These are phyloP conservation scores for Fabriciana adippe DNA, from an alignment of 2,888 invertebrate species.

Conservation along the genomic window DNA sequence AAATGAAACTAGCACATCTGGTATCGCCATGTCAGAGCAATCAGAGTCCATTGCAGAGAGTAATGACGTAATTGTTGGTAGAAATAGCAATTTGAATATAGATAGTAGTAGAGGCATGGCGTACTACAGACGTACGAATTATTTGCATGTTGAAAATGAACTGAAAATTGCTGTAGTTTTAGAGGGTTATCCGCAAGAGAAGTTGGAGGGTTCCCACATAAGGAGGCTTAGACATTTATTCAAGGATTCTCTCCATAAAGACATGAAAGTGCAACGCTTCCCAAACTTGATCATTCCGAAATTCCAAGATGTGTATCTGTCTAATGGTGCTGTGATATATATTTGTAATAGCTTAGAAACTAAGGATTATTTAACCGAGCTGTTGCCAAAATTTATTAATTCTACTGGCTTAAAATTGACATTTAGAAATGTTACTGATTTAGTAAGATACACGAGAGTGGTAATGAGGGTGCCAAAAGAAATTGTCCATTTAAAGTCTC, in stretches of 20 bases:
- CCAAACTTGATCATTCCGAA: conserved; percentile 67
- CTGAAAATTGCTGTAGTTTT: conserved; percentile 69
- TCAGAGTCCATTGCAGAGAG: conserved; percentile 62
- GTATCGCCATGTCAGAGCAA: conserved; percentile 57
- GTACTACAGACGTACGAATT: conserved; percentile 72
- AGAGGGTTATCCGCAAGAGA: conserved; percentile 70
- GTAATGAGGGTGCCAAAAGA: conserved; percentile 68
- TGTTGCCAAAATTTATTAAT: conserved; percentile 66
- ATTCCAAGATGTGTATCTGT: conserved; percentile 71
- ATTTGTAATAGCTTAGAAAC: conserved; percentile 75
- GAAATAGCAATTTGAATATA: conserved; percentile 63
- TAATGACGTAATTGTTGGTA: conserved; percentile 53
- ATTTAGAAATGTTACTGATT: conserved; percentile 62
- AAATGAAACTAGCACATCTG: conserved; percentile 53
- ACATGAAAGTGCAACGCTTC: conserved; percentile 68
- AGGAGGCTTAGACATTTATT: conserved; percentile 67
- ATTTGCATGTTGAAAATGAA: conserved; percentile 69
- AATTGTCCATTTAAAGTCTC: conserved; percentile 61
- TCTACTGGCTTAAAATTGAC: conserved; percentile 66
- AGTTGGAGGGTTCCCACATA: conserved; percentile 70
- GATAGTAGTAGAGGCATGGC: conserved; percentile 72
- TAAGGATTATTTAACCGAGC: conserved; percentile 66
- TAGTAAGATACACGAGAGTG: conserved; percentile 69
- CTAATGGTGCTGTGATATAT: conserved; percentile 74
- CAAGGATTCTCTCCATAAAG: conserved; percentile 71